phyloP scores from a whole-genome alignment of 1,140 invertebrate species.

The Trachymyrmex cornetzi region DNA sequence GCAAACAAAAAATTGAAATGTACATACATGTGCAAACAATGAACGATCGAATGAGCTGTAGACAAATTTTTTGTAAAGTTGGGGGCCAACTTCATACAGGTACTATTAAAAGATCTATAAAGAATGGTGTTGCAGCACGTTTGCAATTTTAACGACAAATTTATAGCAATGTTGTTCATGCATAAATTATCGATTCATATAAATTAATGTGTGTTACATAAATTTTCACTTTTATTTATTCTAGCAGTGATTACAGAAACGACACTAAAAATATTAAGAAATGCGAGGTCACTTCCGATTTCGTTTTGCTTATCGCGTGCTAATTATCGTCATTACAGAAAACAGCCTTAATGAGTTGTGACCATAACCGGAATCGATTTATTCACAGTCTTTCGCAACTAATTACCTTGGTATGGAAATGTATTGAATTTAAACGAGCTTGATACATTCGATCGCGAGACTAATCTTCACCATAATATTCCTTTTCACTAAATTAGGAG shows the following conservation, averaged over 20 bases:
- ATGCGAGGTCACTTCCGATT: not conserved
- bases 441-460: not conserved
- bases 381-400: slow-evolving; percentile 1
- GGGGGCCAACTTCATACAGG: too few relatives aligned
- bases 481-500: not conserved
- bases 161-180: not conserved
- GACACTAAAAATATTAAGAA: not conserved
- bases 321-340: slow-evolving; percentile 23
- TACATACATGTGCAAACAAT: too few relatives aligned
- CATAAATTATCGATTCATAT: not conserved
- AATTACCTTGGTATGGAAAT: slow-evolving; percentile 37
- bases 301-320: not conserved
- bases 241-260: not conserved
- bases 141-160: not conserved
- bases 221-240: not conserved
- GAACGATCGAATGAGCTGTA: too few relatives aligned
- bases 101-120: not conserved
- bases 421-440: slow-evolving; percentile 1
- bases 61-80: too few relatives aligned
- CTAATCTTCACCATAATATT: not conserved
- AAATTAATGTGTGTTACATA: not conserved
- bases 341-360: slow-evolving; percentile 12
- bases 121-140: not conserved
- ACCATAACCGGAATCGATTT: not conserved
- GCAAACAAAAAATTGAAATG: too few relatives aligned